A percentile compares a stretch with the other conserved stretches of the same genome.
These are phyloP conservation scores for Luperina nickerlii DNA, from an alignment of 2,888 invertebrate genomes.

Conservation along the genomic window DNA sequence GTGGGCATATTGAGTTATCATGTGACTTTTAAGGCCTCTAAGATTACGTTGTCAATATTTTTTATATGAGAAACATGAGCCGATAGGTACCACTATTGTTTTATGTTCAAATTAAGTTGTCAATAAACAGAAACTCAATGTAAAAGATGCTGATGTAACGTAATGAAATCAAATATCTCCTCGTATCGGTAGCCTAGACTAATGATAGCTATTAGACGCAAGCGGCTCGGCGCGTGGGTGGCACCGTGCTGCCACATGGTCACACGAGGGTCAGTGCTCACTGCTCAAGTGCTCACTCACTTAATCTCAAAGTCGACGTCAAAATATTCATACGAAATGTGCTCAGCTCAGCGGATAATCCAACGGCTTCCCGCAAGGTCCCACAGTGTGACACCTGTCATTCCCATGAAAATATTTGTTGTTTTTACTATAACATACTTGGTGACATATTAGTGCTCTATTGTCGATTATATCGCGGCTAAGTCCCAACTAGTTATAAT, in stretches of 20 bases:
- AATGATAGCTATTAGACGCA: conserved; percentile 49
- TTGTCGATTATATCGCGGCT: conserved; percentile 66
- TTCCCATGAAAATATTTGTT: conserved; percentile 72
- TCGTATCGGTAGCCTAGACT: conserved; percentile 43
- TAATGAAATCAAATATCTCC: conserved; percentile 46
- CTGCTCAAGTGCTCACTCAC: conserved; percentile 23
- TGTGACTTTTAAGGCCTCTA: conserved; percentile 37
- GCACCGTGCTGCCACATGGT: conserved; percentile 42
- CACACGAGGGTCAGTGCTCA: conserved; percentile 61
- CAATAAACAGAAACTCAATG: conserved; percentile 42
- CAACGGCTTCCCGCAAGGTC: conserved; percentile 51
- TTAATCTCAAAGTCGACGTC: conserved; percentile 47
- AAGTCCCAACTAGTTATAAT: conserved; percentile 58
- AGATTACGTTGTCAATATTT: conserved; percentile 42
- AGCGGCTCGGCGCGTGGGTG: conserved; percentile 43
- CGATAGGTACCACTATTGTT: conserved; percentile 20
- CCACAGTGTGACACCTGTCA: conserved; percentile 54
- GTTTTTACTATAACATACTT: conserved; percentile 65
- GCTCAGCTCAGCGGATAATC: conserved; percentile 19
- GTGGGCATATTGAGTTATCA: conserved; percentile 44
- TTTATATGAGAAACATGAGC: conserved; percentile 42
- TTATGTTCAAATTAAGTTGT: conserved; percentile 47
- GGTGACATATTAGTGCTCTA: conserved; percentile 61
- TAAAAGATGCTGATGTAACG: conserved; percentile 44
- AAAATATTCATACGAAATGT: conserved; percentile 32